Conservation (phyloP, 2,888 invertebrate genomes). For the Globia sparganii region DNA sequence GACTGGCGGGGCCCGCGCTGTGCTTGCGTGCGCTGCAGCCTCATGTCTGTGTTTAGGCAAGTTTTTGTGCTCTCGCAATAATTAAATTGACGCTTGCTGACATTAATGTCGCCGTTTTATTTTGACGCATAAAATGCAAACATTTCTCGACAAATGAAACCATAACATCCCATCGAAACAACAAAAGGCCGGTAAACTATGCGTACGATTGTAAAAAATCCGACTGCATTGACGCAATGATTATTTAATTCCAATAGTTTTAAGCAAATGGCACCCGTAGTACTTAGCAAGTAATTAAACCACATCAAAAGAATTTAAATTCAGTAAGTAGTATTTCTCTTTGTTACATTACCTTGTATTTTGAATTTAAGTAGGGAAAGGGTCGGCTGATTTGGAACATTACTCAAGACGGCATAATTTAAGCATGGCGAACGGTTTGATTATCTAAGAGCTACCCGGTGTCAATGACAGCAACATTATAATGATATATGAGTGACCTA, state of each 20-base stretch:
- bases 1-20: not conserved
- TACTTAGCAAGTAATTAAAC: conserved; percentile 31
- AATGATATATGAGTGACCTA: conserved; percentile 68
- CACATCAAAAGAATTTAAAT: conserved; percentile 26
- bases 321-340: conserved; percentile 31
- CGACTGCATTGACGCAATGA: conserved; percentile 33
- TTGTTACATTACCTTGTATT: conserved; percentile 36
- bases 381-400: conserved; percentile 57
- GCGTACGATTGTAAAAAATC: conserved; percentile 15
- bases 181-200: conserved; percentile 8
- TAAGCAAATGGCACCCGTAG: conserved; percentile 7
- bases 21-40: not conserved
- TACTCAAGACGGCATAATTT: conserved; percentile 51
- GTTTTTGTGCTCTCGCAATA: conserved; percentile 43
- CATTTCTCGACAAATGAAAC: conserved; percentile 9
- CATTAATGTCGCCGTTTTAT: conserved; percentile 22
- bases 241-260: conserved; percentile 39
- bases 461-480: conserved; percentile 70
- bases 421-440: conserved; percentile 47
- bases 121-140: conserved; percentile 21
- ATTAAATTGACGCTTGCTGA: conserved; percentile 35
- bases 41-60: conserved; percentile 29
- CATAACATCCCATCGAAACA: conserved; percentile 2
- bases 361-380: conserved; percentile 52
- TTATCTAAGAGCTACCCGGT: conserved; percentile 63